Evolutionary conservation across 2,113 vertebrate genomes (phyloP).

Genomic region (Hoplias malabaricus): DNA sequence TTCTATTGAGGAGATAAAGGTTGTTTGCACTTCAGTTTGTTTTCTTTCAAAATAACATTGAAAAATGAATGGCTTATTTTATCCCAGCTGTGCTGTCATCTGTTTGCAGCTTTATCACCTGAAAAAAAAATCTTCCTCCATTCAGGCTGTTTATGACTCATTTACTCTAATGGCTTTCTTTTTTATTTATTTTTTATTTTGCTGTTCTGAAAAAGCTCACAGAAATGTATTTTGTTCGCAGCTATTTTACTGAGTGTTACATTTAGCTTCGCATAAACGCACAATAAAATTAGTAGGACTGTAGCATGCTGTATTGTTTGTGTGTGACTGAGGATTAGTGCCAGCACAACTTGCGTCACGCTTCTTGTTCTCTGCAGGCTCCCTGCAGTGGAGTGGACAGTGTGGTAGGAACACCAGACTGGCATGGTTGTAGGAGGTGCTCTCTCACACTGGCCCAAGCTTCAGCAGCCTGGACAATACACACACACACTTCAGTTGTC

Average conservation of each 20-base stretch:
- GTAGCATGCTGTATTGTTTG: not conserved
- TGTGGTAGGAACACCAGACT: slow-evolving; percentile 21
- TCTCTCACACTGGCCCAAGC: slow-evolving; percentile 12
- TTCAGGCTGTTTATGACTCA: slow-evolving; percentile 14
- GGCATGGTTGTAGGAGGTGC: not conserved
- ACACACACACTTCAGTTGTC: not conserved
- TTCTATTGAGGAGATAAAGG: not conserved
- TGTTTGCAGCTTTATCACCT: not conserved
- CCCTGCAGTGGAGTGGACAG: slow-evolving; percentile 21
- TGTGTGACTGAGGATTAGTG: slow-evolving; percentile 9
- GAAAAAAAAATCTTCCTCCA: not conserved
- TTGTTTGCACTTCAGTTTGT: not conserved
- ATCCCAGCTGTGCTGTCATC: not conserved
- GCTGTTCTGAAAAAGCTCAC: not conserved
- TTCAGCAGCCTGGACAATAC: not conserved
- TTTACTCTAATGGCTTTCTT: not conserved
- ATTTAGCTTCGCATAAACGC: not conserved
- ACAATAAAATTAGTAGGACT: not conserved
- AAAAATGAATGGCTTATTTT: not conserved
- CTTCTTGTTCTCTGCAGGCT: slow-evolving; percentile 9
- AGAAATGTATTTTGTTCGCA: not conserved
- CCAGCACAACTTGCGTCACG: slow-evolving; percentile 47
- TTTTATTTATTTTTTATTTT: no score
- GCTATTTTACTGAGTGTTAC: not conserved
- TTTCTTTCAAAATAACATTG: not conserved